Conservation (phyloP, 2,797 vertebrate species). For the Xerus rutilus region DNA sequence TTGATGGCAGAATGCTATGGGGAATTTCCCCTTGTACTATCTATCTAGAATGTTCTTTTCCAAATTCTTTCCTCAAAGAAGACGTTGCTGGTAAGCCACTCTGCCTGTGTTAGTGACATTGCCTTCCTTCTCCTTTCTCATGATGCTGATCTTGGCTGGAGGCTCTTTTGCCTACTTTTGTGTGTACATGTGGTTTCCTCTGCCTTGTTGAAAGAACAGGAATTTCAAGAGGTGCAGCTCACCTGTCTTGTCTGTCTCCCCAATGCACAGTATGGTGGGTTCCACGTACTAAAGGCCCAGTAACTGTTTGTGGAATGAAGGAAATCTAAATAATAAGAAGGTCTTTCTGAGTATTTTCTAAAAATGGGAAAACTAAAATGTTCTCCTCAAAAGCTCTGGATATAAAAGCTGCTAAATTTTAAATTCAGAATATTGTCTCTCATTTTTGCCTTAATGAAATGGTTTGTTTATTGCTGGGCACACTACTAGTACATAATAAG, state of each 20-base stretch:
- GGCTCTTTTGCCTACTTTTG: not conserved
- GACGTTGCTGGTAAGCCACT: not conserved
- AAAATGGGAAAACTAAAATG: not conserved
- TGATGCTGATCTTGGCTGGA: not conserved
- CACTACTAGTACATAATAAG: not conserved
- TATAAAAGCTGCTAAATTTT: not conserved
- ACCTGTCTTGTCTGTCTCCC: not conserved
- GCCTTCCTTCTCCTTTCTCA: not conserved
- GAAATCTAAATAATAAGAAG: not conserved
- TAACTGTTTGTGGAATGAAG: not conserved
- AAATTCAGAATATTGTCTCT: constrained; percentile 12
- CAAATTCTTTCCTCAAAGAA: not conserved
- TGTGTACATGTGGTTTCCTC: not conserved
- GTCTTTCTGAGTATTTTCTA: not conserved
- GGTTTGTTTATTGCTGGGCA: not conserved
- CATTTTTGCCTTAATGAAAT: constrained; percentile 12
- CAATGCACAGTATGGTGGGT: not conserved
- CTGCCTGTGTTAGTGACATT: not conserved
- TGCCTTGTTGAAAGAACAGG: not conserved
- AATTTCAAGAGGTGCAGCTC: not conserved
- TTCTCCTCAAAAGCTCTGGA: constrained; percentile 31
- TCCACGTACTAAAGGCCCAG: not conserved
- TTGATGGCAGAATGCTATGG: rapidly evolving
- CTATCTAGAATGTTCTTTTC: not conserved
- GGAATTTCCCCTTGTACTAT: rapidly evolving